Percentiles rank a stretch among this genome's conserved stretches.
Evolutionary conservation across 2,797 vertebrate genomes (phyloP).

Genomic region (Amblyopsis hoosieri): DNA sequence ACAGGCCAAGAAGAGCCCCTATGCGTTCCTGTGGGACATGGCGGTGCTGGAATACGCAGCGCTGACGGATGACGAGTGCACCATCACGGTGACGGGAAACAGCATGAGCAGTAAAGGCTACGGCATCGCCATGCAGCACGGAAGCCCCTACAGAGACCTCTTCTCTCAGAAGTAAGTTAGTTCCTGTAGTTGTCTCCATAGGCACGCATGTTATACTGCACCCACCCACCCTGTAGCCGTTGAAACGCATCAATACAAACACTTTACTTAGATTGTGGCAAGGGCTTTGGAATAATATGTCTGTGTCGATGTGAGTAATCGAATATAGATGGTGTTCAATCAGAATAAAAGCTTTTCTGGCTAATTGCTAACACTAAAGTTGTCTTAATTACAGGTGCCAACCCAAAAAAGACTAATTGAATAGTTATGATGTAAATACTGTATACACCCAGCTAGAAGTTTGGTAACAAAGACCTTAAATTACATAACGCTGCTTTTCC

Average conservation of each 20-base stretch:
- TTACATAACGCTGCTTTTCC: too few relatives aligned
- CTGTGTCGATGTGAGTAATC: too few relatives aligned
- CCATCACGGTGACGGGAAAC: constrained; percentile 89
- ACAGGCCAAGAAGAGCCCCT: constrained; percentile 90
- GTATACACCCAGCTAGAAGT: too few relatives aligned
- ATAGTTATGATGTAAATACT: too few relatives aligned
- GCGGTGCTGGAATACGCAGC: constrained; percentile 96
- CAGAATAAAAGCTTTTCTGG: too few relatives aligned
- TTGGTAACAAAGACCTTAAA: too few relatives aligned
- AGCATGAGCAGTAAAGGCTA: constrained; percentile 96
- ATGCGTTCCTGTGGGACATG: constrained; percentile 97
- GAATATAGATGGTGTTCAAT: too few relatives aligned
- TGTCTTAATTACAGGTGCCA: too few relatives aligned
- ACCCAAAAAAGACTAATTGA: too few relatives aligned
- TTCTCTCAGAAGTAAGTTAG: constrained; percentile 95
- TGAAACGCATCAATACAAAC: neutral
- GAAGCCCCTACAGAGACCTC: constrained; percentile 96
- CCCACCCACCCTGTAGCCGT: neutral
- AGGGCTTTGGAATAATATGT: too few relatives aligned
- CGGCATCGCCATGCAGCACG: constrained; percentile 94
- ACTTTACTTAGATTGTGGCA: too few relatives aligned
- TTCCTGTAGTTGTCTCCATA: neutral
- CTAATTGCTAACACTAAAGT: too few relatives aligned
- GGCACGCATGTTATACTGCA: neutral
- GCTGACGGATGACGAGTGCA: constrained; percentile 94